A percentile compares a stretch with the other conserved stretches of the same genome.
phyloP scores from a whole-genome alignment of 2,888 invertebrate species.

The Parasteatoda lunata region DNA sequence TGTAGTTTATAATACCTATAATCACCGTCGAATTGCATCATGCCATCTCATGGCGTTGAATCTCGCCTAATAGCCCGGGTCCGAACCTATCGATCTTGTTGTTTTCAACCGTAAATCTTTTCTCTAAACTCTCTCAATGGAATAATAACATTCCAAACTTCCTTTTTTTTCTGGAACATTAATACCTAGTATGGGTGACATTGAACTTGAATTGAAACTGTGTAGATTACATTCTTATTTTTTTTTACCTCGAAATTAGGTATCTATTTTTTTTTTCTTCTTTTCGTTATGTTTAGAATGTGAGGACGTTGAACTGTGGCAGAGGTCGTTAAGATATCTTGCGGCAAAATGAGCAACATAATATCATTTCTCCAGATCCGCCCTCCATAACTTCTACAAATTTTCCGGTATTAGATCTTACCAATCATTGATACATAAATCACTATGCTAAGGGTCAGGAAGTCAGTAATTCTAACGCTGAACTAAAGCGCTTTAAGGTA shows the following conservation, averaged over 20 bases:
- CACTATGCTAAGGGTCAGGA: no score
- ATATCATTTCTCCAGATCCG: background rate
- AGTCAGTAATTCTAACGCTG: no score
- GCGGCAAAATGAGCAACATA: constrained; percentile 14
- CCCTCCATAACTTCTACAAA: background rate
- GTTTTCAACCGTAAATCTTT: constrained; percentile 34
- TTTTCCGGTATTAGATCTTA: background rate
- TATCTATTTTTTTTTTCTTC: constrained; percentile 14
- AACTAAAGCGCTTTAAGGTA: no score
- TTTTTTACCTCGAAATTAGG: constrained; percentile 6
- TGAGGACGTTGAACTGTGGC: constrained; percentile 45
- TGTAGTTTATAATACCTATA: constrained; percentile 17
- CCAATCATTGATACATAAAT: no score
- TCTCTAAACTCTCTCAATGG: constrained; percentile 19
- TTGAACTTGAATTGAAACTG: constrained; percentile 14
- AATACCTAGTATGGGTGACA: constrained; percentile 41
- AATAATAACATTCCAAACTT: constrained; percentile 9
- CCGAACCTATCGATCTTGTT: constrained; percentile 15
- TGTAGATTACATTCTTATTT: constrained; percentile 20
- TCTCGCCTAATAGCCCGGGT: constrained; percentile 10
- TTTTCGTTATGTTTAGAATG: constrained; percentile 8
- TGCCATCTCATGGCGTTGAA: background rate
- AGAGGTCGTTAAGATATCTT: constrained; percentile 54
- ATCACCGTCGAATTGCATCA: constrained; percentile 24
- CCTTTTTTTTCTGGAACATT: constrained; percentile 3